Evolutionary conservation across 2,113 vertebrate species (phyloP).

Genomic region (Muscicapa adusta): DNA sequence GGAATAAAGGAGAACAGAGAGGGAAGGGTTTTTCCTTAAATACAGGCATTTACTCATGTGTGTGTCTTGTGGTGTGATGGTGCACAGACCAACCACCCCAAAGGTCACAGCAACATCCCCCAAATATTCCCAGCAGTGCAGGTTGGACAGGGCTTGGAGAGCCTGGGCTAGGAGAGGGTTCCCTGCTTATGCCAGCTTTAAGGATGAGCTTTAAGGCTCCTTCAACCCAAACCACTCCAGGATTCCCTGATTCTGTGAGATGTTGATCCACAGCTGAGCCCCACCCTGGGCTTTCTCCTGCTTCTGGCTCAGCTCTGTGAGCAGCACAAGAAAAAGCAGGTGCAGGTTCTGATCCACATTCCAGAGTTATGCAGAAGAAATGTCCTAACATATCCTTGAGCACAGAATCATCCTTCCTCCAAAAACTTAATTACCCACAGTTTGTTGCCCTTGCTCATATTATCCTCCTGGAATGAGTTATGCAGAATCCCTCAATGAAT

Average conservation of each 20-base stretch:
- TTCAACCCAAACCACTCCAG: neutral
- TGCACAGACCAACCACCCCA: neutral
- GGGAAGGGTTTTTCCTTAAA: conserved; percentile 16
- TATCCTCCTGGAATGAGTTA: neutral
- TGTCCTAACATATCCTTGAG: neutral
- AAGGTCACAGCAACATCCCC: conserved; percentile 33
- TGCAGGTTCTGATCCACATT: neutral
- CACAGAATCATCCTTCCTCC: neutral
- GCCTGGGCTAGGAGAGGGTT: neutral
- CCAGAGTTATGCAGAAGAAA: neutral
- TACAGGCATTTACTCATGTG: neutral
- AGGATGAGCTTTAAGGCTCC: neutral
- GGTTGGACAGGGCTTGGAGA: neutral
- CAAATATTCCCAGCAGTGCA: neutral
- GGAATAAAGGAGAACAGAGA: conserved; percentile 46
- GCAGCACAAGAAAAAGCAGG: neutral
- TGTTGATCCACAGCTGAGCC: neutral
- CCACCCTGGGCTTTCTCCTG: neutral
- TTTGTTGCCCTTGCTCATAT: neutral
- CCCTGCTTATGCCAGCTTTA: no score
- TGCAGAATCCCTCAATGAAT: neutral
- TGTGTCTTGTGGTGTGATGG: neutral
- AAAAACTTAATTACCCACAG: neutral
- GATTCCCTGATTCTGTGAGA: neutral
- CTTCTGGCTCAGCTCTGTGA: neutral